Base-by-base conservation (phyloP, 2,797 vertebrate species). In the Amphiprion clarkii region DNA sequence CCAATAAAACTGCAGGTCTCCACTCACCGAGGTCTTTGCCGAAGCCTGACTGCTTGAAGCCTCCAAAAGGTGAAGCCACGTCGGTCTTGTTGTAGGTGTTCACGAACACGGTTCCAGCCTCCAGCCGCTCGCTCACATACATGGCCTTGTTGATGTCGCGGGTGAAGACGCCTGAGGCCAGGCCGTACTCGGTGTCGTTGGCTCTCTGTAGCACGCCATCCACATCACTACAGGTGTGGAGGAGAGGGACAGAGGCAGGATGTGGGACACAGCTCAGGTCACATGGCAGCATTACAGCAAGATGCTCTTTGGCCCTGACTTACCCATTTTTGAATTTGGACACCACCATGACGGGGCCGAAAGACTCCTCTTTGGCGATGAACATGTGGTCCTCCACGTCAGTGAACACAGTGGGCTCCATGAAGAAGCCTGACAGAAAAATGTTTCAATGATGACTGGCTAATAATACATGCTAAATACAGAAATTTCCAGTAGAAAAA, bases 331-430 rank as follows among this genome's bases (percentile, higher is more conserved):
- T 95, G 88, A 99, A 99, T 83, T 97, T 99, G 83, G 98, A 99
- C 83, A 99, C 96, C 74, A 99, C 95, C 98, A 99, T 99, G 71
- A 99, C 90, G 1, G 98, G 98, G 10, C 98, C 98, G 49, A 99
- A 99, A 25, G 98, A 99, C 77, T 99, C 98, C 82, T 99, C 97
- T 91, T 95, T 95, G 82, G 98, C 98, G 23, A 99, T 91, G 83
- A 96, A 96, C 98, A 99, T 99, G 86, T 99, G 96, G 79, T 99
- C 98, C 89, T 98, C 97, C 78, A 99, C 98, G 0, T 93, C 90
- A 2, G 96, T 98, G 87, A 99, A 98, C 40, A 99, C 96, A 0
- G 98, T 99, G 6, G 98, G 98, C 89, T 99, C 97, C 98, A 99
- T 99, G 89, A 99, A 99, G 80, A 94, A 99, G 54, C 98, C 98